A percentile compares a stretch with the other conserved stretches of the same genome.
phyloP scores from a whole-genome alignment of 1,140 invertebrate species.

The Halesus radiatus region DNA sequence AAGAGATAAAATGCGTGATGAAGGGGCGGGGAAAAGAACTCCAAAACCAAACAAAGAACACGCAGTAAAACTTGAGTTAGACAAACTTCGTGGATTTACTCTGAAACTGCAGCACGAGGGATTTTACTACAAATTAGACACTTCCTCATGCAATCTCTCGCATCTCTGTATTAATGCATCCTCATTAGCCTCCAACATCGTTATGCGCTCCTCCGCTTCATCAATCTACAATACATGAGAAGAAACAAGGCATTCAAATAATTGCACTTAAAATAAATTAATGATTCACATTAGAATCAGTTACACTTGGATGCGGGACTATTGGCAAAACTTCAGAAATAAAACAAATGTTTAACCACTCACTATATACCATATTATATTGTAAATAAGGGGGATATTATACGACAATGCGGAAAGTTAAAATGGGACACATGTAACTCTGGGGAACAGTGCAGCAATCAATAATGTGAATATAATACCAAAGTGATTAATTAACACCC shows the following conservation, averaged over 20 bases:
- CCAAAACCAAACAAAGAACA: conserved; percentile 43
- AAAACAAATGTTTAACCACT: too few species aligned
- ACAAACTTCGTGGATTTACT: conserved; percentile 34
- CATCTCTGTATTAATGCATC: conserved; percentile 52
- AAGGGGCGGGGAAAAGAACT: conserved; percentile 22
- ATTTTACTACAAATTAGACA: conserved; percentile 17
- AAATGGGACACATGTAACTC: too few species aligned
- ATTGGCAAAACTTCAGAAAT: too few species aligned
- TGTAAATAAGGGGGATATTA: too few species aligned
- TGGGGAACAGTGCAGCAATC: conserved; percentile 11
- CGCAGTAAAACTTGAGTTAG: conserved; percentile 32
- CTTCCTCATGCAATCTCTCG: conserved; percentile 51
- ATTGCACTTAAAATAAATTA: neutral
- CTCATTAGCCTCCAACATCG: conserved; percentile 50
- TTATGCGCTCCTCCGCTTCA: conserved; percentile 52
- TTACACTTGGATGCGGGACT: too few species aligned
- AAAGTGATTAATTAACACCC: conserved; percentile 43
- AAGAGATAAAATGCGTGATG: conserved; percentile 26
- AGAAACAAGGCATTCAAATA: conserved; percentile 28
- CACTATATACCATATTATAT: too few species aligned
- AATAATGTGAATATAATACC: conserved; percentile 29
- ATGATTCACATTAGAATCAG: too few species aligned
- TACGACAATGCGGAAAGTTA: too few species aligned
- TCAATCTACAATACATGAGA: conserved; percentile 49
- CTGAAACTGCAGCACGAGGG: neutral